These are phyloP conservation scores for Scaptomyza montana DNA, from an alignment of 1,140 invertebrate species.

Conservation along the genomic window DNA sequence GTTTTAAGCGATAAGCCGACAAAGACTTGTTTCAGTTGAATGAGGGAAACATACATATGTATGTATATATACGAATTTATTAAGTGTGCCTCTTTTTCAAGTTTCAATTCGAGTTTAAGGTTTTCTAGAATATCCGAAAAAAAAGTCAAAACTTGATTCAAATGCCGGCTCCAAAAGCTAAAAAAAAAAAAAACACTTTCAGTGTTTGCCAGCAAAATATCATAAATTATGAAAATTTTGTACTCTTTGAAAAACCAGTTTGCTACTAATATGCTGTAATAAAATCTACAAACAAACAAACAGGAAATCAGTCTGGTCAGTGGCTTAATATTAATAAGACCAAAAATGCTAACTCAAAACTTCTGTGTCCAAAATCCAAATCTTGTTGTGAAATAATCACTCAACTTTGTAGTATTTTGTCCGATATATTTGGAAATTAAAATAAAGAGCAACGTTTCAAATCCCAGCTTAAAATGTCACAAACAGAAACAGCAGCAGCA, in stretches of 20 bases:
- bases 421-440: too few species aligned
- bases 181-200: constrained; percentile 41
- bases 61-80: not conserved
- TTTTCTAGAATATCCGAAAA: constrained; percentile 28
- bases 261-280: constrained; percentile 63
- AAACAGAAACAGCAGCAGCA: not conserved
- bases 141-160: constrained; percentile 42
- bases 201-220: constrained; percentile 59
- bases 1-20: constrained; percentile 25
- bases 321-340: not conserved
- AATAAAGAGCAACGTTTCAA: too few species aligned
- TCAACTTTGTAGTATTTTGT: too few species aligned
- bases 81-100: not conserved
- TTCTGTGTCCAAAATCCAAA: not conserved
- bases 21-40: constrained; percentile 20
- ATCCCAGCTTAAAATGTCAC: too few species aligned
- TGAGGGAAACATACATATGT: constrained; percentile 1
- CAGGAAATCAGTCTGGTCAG: constrained; percentile 48
- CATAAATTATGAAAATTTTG: constrained; percentile 70
- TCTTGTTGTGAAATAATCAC: not conserved
- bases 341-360: constrained; percentile 1
- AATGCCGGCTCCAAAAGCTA: constrained; percentile 39
- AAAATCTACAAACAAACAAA: constrained; percentile 72
- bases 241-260: constrained; percentile 52
- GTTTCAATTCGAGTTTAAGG: constrained; percentile 10